Base-by-base conservation (phyloP, 2,888 invertebrate species). In the Spatulosminthurus flaviceps region DNA sequence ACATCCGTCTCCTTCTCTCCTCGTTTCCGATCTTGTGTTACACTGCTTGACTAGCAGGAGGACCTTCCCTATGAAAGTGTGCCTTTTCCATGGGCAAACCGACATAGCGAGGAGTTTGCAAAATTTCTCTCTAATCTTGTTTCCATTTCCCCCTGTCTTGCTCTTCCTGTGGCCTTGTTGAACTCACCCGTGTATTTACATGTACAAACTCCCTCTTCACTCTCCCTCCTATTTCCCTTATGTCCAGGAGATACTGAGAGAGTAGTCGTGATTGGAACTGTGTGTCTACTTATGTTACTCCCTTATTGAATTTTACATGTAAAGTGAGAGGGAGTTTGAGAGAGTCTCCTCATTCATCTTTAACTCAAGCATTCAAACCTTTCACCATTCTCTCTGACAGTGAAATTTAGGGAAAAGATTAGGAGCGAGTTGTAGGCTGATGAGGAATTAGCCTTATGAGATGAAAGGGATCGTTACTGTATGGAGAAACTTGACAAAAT, bases 371-470 rank as follows among this genome's bases (percentile, higher is more conserved):
- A n/a, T n/a, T n/a, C n/a, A n/a, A 51, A 19, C 9, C 51, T 51
- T 51, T 16, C 5, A 1, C 19, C 9, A 19, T 67, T 67, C 26
- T 28, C 67, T 67, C 67, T 67, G 1, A 28, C 19, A 24, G 67
- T 28, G 9, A 51, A 51, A 51, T 51, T 51, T 19, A 51, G 51
- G 7, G 67, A 26, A 24, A 28, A 67, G 67, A 67, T 67, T 67
- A 67, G 67, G 60, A 73, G n/a, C n/a, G 73, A 73, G 73, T 22
- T 43, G 60, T 21, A 51, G 2, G n/a, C 28, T 73, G 73, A 73
- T 73, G 60, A 29, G 73, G 43, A 73, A 73, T 73, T 73, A 73
- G 29, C 73, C 60, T 42, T 43, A 72, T 43, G 43, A 72, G 72
- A 72, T 72, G 72, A 72, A 41, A 72, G 51, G 34, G 67, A 67